A percentile compares a stretch with the other conserved stretches of the same genome.
phyloP scores from a whole-genome alignment of 2,113 vertebrate species.

The Silurus meridionalis region DNA sequence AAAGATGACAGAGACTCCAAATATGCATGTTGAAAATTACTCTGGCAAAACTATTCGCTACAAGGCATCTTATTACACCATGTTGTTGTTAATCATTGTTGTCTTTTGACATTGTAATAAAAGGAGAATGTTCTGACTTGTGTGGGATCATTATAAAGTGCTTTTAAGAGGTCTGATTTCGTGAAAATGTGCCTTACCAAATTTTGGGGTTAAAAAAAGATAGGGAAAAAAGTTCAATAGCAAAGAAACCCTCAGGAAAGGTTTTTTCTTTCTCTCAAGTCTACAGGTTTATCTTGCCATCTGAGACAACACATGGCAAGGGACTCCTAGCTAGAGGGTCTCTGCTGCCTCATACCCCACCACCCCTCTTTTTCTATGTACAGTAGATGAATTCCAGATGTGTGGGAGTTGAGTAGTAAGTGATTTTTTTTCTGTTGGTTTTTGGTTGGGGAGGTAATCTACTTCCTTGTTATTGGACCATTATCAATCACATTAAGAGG shows the following conservation, averaged over 20 bases:
- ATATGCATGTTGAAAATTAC: constrained; percentile 33
- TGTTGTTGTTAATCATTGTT: constrained; percentile 38
- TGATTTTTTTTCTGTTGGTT: constrained; percentile 43
- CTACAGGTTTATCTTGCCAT: constrained; percentile 74
- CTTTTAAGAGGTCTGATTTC: constrained; percentile 39
- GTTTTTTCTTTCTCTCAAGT: constrained; percentile 57
- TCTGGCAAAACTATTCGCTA: constrained; percentile 28
- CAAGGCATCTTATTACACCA: constrained; percentile 30
- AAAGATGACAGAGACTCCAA: constrained; percentile 42
- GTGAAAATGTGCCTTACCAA: constrained; percentile 27
- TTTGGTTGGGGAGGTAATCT: constrained; percentile 44
- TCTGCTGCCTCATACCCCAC: constrained; percentile 71
- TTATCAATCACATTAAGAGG: constrained; percentile 61
- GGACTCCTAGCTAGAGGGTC: constrained; percentile 66
- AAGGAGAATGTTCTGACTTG: constrained; percentile 14
- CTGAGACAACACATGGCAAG: constrained; percentile 69
- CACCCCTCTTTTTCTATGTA: constrained; percentile 52
- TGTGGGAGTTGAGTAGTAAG: constrained; percentile 68
- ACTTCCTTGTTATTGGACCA: constrained; percentile 50
- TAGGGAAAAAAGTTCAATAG: constrained; percentile 37
- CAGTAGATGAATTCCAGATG: constrained; percentile 86
- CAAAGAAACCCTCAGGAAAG: constrained; percentile 66
- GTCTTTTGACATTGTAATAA: constrained; percentile 29
- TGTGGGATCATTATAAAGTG: constrained; percentile 30
- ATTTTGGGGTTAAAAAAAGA: constrained; percentile 36